Conservation (phyloP, 2,888 invertebrate genomes). For the Clanis bilineata region DNA sequence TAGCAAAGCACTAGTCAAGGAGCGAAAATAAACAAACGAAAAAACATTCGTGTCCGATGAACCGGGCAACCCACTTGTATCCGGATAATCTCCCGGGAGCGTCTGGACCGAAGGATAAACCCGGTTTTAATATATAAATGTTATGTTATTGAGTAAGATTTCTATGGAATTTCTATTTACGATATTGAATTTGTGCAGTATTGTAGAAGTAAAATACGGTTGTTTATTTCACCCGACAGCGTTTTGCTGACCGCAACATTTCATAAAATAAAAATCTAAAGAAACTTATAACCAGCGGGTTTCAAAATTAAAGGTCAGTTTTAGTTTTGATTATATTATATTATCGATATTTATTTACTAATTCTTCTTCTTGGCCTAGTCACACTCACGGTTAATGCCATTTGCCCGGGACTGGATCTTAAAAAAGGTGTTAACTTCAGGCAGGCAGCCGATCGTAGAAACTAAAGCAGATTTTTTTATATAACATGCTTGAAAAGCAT, state of each 20-base stretch:
- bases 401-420: too few species aligned
- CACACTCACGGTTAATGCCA: too few species aligned
- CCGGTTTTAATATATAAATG: constrained; percentile 11
- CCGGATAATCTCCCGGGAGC: constrained; percentile 28
- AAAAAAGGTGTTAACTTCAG: too few species aligned
- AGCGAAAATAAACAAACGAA: constrained; percentile 16
- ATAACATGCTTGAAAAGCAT: too few species aligned
- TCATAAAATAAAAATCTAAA: not conserved
- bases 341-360: too few species aligned
- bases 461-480: too few species aligned
- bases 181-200: constrained; percentile 8
- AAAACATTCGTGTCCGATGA: constrained; percentile 27
- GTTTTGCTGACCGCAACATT: not conserved
- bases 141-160: constrained; percentile 17
- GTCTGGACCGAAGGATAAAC: constrained; percentile 29
- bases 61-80: constrained; percentile 28
- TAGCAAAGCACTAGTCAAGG: constrained; percentile 13
- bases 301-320: too few species aligned
- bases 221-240: not conserved
- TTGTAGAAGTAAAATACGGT: not conserved
- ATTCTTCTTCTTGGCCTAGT: too few species aligned
- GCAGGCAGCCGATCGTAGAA: too few species aligned
- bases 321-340: too few species aligned
- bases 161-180: constrained; percentile 12
- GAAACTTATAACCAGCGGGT: too few species aligned